A percentile compares a stretch with the other conserved stretches of the same genome.
phyloP scores from a whole-genome alignment of 2,888 invertebrate species.

The Ectobius pallidus region DNA sequence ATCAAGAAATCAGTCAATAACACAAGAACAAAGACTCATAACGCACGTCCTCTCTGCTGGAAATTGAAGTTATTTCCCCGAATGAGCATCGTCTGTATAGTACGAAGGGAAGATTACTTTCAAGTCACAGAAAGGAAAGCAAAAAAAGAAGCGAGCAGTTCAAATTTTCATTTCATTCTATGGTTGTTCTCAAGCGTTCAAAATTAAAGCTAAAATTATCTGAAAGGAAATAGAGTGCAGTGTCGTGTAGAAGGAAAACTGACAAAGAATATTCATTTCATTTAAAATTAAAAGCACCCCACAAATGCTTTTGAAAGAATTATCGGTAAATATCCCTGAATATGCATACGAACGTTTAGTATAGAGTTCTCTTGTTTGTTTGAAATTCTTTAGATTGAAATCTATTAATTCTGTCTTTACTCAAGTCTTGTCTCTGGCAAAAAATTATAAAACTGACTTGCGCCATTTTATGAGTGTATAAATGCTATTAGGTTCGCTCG shows the following conservation, averaged over 20 bases:
- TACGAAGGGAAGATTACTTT: neutral
- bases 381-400: too few relatives aligned
- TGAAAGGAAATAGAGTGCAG: neutral
- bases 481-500: too few relatives aligned
- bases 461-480: too few relatives aligned
- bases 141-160: neutral
- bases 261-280: neutral
- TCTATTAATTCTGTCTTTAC: too few relatives aligned
- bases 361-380: too few relatives aligned
- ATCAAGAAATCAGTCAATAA: neutral
- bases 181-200: neutral
- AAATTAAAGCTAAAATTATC: neutral
- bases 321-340: neutral
- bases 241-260: neutral
- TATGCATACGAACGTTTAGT: too few relatives aligned
- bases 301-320: neutral
- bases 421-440: too few relatives aligned
- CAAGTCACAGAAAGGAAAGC: neutral
- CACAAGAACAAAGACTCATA: neutral
- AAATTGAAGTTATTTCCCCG: neutral
- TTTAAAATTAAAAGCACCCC: constrained; percentile 9
- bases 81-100: neutral
- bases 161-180: constrained; percentile 1
- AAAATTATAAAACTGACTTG: too few relatives aligned
- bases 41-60: neutral